phyloP scores from a whole-genome alignment of 2,797 vertebrate species.

The Chromis chromis region DNA sequence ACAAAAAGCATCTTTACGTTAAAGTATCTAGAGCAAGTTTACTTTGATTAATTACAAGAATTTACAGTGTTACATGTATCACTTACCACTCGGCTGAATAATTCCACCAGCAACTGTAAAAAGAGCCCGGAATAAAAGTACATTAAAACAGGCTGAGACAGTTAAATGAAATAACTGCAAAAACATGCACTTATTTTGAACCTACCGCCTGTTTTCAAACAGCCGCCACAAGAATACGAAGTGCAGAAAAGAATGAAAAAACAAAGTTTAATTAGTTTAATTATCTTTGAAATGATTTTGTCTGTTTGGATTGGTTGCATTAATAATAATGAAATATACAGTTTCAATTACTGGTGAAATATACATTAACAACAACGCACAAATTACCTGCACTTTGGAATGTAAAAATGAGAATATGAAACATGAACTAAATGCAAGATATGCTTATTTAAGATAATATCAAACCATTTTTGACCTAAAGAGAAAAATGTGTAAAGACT shows the following conservation, averaged over 20 bases:
- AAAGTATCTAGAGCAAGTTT: background rate
- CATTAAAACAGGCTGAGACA: constrained; percentile 6
- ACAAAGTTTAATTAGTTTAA: constrained; percentile 32
- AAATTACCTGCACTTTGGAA: background rate
- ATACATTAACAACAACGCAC: background rate
- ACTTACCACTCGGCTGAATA: constrained; percentile 77
- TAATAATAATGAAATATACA: background rate
- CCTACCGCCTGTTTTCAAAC: constrained; percentile 66
- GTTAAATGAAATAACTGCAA: background rate
- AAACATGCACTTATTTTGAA: constrained; percentile 13
- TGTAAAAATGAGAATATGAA: background rate
- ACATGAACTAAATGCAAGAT: background rate
- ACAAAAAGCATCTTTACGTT: background rate
- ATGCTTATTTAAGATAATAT: background rate
- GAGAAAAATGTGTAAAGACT: constrained; percentile 6
- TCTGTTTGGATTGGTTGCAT: background rate
- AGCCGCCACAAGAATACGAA: constrained; percentile 2
- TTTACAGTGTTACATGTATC: background rate
- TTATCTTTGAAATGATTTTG: background rate
- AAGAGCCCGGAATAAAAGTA: constrained; percentile 11
- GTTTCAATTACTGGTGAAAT: constrained; percentile 4
- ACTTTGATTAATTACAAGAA: background rate
- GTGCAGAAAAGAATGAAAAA: background rate
- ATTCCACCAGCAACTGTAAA: constrained; percentile 73
- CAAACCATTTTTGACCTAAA: background rate